Evolutionary conservation across 2,797 vertebrate genomes (phyloP).

Genomic region (Astyanax mexicanus): DNA sequence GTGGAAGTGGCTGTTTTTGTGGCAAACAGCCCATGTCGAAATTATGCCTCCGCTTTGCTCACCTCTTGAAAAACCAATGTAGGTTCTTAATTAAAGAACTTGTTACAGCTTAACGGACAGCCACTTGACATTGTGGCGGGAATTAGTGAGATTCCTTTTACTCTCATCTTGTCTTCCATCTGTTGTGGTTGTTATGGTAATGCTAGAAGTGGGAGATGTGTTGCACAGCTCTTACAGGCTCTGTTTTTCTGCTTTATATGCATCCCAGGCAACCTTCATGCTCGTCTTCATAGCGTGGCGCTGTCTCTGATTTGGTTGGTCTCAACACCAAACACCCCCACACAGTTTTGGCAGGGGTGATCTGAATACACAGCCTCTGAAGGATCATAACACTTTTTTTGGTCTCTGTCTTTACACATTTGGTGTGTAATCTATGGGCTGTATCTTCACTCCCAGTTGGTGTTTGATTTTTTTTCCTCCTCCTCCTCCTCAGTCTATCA

Average conservation of each 20-base stretch:
- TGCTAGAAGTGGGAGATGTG: conserved; percentile 58
- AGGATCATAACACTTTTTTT: conserved; percentile 39
- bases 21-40: conserved; percentile 2
- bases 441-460: background rate
- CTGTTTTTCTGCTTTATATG: conserved; percentile 39
- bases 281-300: conserved; percentile 33
- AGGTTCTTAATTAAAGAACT: conserved; percentile 42
- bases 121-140: conserved; percentile 50
- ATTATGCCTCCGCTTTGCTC: conserved; percentile 27
- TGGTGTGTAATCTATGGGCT: conserved; percentile 9
- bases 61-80: conserved; percentile 6
- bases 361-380: conserved; percentile 23
- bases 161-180: conserved; percentile 49
- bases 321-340: conserved; percentile 41
- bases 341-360: conserved; percentile 32
- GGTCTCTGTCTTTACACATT: conserved; percentile 20
- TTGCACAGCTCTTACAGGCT: conserved; percentile 15
- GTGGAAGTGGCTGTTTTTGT: background rate
- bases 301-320: conserved; percentile 40
- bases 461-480: background rate
- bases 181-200: conserved; percentile 70
- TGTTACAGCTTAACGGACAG: conserved; percentile 48
- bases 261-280: conserved; percentile 15
- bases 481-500: background rate
- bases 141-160: conserved; percentile 45